Base-by-base conservation (phyloP, 2,113 vertebrate genomes). In the Scomber colias region DNA sequence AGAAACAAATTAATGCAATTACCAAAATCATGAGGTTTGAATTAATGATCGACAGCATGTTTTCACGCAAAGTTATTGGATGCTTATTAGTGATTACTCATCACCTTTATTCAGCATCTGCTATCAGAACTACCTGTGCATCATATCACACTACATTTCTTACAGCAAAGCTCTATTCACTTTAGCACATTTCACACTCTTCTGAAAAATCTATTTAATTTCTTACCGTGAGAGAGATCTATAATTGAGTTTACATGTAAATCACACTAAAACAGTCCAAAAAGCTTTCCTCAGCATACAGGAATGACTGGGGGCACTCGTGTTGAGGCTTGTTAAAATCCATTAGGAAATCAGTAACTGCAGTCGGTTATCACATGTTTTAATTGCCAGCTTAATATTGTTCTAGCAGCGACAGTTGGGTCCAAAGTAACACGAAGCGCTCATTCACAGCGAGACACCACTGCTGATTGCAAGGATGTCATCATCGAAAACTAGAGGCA, bases 341-440 rank as follows among this genome's bases (percentile, higher is more conserved):
- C 84, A 73, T 89, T 83, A 89, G 83, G 69, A 86, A 90, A 88
- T 89, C 83, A 86, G 80, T 15, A 13, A 75, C 50, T 65, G 79
- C 78, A 54, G 75, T 57, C 48, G 61, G 56, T 87, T 77, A 92
- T 89, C 89, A 76, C 70, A 72, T 73, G 61, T 82, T 88, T 87
- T 91, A 90, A 94, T 92, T 92, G 90, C 77, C 79, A 76, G 59
- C 63, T 75, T 87, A 79, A 89, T 80, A 87, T 79, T 86, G 75
- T 73, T 82, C 46, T 56, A 45, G 77, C 87, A 79, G 79, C 49
- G 19, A 67, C 55, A 70, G 86, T 87, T 77, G 60, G 12, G 71
- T 85, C 77, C 71, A 79, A 79, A 82, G 67, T 55, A 65, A 74
- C 71, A 82, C 3, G 65, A 51, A 64, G 71, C 12, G 0, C 30